Base-by-base conservation (phyloP, 2,113 vertebrate genomes). In the Apus apus region DNA sequence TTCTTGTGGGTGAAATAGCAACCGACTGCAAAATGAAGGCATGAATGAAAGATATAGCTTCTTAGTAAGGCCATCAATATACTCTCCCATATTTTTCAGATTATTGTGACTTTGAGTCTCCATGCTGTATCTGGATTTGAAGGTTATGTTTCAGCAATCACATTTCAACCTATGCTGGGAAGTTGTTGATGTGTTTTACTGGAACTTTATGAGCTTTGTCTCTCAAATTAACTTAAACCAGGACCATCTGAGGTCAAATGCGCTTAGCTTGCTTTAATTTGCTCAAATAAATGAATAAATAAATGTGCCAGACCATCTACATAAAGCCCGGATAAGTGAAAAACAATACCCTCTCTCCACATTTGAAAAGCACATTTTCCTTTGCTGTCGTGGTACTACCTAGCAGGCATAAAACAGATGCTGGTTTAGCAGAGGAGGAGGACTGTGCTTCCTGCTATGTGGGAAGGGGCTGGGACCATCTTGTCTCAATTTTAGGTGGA, bases 201-300 rank as follows among this genome's bases (percentile, higher is more conserved):
- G 96, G 97, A 97, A 97, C 90, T 91, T 95, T 95, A 83, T 74
- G 93, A 93, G 93, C 78, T 85, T 95, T 68, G 76, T 94, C 85
- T 97, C 92, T 96, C 96, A 96, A 97, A 97, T 97, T 97, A 97
- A 97, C 96, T 97, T 97, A 97, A 94, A 94, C 96, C 94, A 73
- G 87, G 90, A 90, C 96, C 96, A 92, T 95, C 93, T 93, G 92
- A 97, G 95, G 96, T 97, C 96, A 97, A 97, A 97, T 93, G 87
- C 25, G 57, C 95, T 93, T 92, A 89, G 76, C 96, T 96, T 82
- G 91, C 89, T 93, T 96, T 98, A 96, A 97, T 97, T 97, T 95
- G 95, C 96, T 97, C 94, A 97, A 96, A 96, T 97, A 96, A 98
- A 97, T 89, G 92, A 97, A 96, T 91, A 96, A 97, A 97, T 96